A percentile compares a stretch with the other conserved stretches of the same genome.
Conservation (phyloP, 1,140 invertebrate species). For the Aphelinus certus region DNA sequence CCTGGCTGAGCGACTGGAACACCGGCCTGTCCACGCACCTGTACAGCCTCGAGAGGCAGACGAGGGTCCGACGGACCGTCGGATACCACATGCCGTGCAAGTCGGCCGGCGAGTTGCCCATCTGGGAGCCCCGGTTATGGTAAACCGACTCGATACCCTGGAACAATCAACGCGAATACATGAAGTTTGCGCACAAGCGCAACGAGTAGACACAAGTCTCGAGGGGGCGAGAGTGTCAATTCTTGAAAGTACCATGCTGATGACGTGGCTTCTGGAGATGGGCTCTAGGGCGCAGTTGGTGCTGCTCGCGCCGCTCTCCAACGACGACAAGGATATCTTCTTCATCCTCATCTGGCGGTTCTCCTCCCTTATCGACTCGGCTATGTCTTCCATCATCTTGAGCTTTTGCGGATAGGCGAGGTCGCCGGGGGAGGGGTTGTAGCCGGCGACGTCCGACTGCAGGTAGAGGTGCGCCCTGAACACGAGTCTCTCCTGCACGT, state of each 20-base stretch:
- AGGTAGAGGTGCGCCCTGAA: constrained; percentile 96
- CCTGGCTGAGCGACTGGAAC: constrained; percentile 96
- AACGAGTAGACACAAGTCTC: too few species aligned
- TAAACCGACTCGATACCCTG: constrained; percentile 56
- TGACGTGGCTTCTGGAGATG: constrained; percentile 55
- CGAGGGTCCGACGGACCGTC: constrained; percentile 91
- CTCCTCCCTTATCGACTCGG: constrained; percentile 60
- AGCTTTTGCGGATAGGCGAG: constrained; percentile 97
- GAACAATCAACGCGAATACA: too few species aligned
- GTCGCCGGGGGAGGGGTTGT: constrained; percentile 92
- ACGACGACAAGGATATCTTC: constrained; percentile 56
- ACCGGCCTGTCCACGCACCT: constrained; percentile 94
- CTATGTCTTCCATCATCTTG: constrained; percentile 90
- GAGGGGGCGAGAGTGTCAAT: too few species aligned
- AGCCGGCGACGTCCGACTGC: constrained; percentile 88
- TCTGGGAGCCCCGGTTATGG: constrained; percentile 46
- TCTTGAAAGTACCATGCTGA: constrained; percentile 20
- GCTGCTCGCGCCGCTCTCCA: constrained; percentile 46
- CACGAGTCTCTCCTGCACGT: constrained; percentile 96
- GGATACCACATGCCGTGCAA: constrained; percentile 99
- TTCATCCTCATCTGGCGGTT: constrained; percentile 56
- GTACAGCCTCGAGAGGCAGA: constrained; percentile 94
- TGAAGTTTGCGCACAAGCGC: too few species aligned
- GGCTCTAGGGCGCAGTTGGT: constrained; percentile 45
- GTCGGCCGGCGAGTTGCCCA: constrained; percentile 86